These are phyloP conservation scores for Galeopterus variegatus DNA, from an alignment of 2,113 vertebrate species.

Conservation along the genomic window DNA sequence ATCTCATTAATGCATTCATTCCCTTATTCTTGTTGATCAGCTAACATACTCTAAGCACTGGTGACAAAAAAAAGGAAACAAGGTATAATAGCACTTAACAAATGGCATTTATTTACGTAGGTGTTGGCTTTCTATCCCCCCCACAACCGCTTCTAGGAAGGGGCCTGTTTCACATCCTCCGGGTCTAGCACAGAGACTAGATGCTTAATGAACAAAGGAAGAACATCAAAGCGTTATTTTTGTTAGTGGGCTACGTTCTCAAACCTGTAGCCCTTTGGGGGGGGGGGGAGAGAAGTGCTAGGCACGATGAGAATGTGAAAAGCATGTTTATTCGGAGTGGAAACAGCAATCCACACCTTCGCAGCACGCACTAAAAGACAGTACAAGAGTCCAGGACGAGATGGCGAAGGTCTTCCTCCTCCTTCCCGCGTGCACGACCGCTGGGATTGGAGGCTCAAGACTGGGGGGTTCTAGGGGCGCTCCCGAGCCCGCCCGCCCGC, in stretches of 20 bases:
- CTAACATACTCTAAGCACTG: neutral
- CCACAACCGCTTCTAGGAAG: neutral
- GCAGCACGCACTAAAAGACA: no score
- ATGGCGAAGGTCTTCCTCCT: neutral
- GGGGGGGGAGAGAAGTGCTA: neutral
- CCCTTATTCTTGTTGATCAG: neutral
- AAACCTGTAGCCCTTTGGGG: neutral
- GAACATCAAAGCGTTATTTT: neutral
- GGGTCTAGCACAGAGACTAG: neutral
- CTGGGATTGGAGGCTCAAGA: rapidly evolving
- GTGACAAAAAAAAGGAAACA: neutral
- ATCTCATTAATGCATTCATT: neutral
- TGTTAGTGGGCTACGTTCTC: neutral
- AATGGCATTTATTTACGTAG: neutral
- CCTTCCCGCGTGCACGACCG: neutral
- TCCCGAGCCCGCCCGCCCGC: neutral
- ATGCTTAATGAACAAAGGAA: neutral
- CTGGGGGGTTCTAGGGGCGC: neutral
- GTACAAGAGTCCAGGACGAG: neutral
- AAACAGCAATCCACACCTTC: neutral
- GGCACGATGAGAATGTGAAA: neutral
- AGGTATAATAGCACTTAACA: neutral
- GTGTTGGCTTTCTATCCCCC: neutral
- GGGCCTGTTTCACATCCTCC: neutral
- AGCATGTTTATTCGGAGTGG: neutral